These are phyloP conservation scores for Rhagoletis pomonella DNA, from an alignment of 1,140 invertebrate species.

Conservation along the genomic window DNA sequence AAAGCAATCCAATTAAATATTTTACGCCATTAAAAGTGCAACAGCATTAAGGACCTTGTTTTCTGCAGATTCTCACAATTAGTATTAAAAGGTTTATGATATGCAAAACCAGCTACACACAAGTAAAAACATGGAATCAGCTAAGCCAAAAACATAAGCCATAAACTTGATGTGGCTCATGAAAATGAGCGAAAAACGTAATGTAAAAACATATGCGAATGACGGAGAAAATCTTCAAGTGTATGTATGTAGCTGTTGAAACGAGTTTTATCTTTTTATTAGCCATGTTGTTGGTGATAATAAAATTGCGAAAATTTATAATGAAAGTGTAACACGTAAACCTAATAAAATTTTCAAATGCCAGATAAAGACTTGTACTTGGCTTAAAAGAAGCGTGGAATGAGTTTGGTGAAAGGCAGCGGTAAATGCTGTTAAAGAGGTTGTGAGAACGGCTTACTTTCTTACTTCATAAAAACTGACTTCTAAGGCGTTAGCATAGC, in stretches of 20 bases:
- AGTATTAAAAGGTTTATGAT: conserved; percentile 39
- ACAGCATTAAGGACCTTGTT: neutral
- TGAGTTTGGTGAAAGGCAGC: no score
- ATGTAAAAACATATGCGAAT: conserved; percentile 9
- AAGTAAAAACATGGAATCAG: neutral
- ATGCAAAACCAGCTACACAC: neutral
- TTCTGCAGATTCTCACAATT: conserved; percentile 16
- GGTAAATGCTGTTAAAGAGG: no score
- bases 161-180: conserved; percentile 20
- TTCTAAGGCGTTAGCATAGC: no score
- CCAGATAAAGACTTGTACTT: neutral
- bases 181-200: conserved; percentile 31
- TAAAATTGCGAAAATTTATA: conserved; percentile 49
- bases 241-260: conserved; percentile 19
- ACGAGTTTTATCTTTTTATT: conserved; percentile 49
- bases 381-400: no score
- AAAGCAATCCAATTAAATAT: conserved; percentile 23
- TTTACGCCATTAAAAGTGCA: neutral
- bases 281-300: conserved; percentile 50
- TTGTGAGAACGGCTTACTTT: no score
- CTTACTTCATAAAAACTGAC: no score
- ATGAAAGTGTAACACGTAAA: conserved; percentile 52
- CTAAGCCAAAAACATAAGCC: conserved; percentile 17
- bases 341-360: conserved; percentile 42
- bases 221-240: conserved; percentile 27